Conservation (phyloP, 2,888 invertebrate genomes). For the Palloptera scutellata region DNA sequence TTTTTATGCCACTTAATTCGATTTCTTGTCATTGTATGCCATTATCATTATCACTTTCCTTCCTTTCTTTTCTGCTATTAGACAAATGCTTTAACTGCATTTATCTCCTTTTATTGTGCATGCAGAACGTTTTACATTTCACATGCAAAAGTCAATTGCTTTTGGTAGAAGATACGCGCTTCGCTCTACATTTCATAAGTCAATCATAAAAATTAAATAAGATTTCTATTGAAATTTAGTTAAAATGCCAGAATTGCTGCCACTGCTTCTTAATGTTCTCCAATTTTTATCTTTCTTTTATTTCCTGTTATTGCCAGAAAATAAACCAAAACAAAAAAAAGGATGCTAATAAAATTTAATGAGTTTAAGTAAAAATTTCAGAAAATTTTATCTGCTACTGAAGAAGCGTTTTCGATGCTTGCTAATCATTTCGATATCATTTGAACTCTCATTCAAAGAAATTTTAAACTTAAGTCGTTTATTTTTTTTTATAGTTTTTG, state of each 20-base stretch:
- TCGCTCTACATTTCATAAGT: slow-evolving; percentile 6
- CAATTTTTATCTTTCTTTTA: neutral
- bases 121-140: neutral
- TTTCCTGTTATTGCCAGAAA: too few relatives aligned
- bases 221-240: slow-evolving; percentile 10
- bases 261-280: neutral
- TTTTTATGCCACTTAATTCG: slow-evolving; percentile 22
- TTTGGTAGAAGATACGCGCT: too few relatives aligned
- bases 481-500: neutral
- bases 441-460: neutral
- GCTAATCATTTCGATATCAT: neutral
- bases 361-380: slow-evolving; percentile 2
- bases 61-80: slow-evolving; percentile 24
- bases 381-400: slow-evolving; percentile 7
- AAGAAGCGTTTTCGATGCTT: neutral
- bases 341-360: slow-evolving; percentile 14
- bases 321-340: neutral
- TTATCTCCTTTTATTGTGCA: slow-evolving; percentile 20
- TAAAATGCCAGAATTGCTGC: neutral
- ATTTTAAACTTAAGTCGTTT: neutral
- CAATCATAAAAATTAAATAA: slow-evolving; percentile 19
- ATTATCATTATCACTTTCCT: neutral
- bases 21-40: slow-evolving; percentile 3
- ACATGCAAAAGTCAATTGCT: neutral
- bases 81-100: slow-evolving; percentile 40